These are phyloP conservation scores for Chunga burmeisteri DNA, from an alignment of 2,113 vertebrate genomes.

Conservation along the genomic window DNA sequence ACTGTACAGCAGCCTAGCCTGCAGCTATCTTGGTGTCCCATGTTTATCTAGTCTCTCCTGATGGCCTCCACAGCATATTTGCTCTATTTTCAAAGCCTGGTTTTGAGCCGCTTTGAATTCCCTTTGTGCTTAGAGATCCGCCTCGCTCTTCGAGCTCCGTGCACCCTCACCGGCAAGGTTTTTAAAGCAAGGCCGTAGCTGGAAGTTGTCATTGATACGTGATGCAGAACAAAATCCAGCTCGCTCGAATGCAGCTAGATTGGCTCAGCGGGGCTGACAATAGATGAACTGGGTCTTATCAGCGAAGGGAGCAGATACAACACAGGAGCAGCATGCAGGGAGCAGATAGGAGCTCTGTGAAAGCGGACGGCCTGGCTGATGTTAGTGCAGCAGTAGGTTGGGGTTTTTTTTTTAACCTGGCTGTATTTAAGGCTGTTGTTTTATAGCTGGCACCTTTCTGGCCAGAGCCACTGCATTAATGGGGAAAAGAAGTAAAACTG, in stretches of 20 bases:
- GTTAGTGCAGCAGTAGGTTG: not conserved
- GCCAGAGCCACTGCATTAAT: not conserved
- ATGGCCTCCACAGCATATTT: not conserved
- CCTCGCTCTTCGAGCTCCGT: not conserved
- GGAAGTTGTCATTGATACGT: constrained; percentile 50
- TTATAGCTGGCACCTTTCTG: constrained; percentile 23
- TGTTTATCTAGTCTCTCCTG: constrained; percentile 32
- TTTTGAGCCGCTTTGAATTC: constrained; percentile 13
- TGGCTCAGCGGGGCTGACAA: constrained; percentile 52
- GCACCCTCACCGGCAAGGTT: not conserved
- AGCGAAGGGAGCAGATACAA: constrained; percentile 26
- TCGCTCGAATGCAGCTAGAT: constrained; percentile 32
- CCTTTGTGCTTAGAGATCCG: constrained; percentile 42
- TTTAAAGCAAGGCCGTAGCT: not conserved
- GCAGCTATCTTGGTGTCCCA: not conserved
- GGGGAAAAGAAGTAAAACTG: not conserved
- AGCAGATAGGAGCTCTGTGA: constrained; percentile 46
- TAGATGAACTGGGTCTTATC: constrained; percentile 43
- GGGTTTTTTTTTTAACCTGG: not conserved
- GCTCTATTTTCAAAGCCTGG: constrained; percentile 20
- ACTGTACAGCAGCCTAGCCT: not conserved
- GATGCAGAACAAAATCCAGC: constrained; percentile 66
- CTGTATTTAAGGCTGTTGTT: not conserved
- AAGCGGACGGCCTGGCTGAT: not conserved
- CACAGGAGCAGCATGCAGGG: constrained; percentile 7